These are phyloP conservation scores for Vimba vimba DNA, from an alignment of 2,113 vertebrate genomes.

Conservation along the genomic window DNA sequence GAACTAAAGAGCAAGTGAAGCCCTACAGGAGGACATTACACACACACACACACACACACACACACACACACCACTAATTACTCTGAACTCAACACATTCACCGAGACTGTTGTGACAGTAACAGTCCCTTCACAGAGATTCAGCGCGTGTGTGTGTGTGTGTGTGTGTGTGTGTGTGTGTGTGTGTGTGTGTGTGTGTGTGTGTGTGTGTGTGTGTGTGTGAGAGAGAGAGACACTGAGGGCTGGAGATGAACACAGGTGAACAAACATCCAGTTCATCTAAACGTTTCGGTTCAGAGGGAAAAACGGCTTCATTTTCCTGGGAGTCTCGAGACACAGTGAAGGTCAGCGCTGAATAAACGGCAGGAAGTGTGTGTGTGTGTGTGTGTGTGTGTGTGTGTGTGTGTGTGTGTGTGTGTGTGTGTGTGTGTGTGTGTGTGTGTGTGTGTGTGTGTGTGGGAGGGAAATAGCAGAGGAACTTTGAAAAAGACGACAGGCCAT, in stretches of 20 bases:
- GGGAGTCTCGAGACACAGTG: constrained; percentile 65
- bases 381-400: too few species aligned
- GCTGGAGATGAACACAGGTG: not conserved
- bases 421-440: constrained; percentile 46
- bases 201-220: too few species aligned
- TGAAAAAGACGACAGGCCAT: constrained; percentile 64
- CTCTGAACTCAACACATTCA: not conserved
- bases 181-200: too few species aligned
- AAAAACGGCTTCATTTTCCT: constrained; percentile 66
- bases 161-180: too few species aligned
- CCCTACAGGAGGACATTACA: constrained; percentile 3
- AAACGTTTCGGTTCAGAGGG: constrained; percentile 64
- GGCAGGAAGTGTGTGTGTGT: constrained; percentile 63
- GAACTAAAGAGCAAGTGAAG: constrained; percentile 2
- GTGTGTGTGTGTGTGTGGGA: constrained; percentile 31
- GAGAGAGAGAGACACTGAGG: not conserved
- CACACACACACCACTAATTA: not conserved
- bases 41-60: not conserved
- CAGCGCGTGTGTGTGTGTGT: too few species aligned
- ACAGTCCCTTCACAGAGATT: not conserved
- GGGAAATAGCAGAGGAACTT: constrained; percentile 33
- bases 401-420: too few species aligned
- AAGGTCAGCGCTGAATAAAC: constrained; percentile 76
- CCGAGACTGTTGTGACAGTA: not conserved
- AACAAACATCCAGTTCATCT: not conserved